phyloP scores from a whole-genome alignment of 2,888 invertebrate species.

The Temnothorax rugatulus region DNA sequence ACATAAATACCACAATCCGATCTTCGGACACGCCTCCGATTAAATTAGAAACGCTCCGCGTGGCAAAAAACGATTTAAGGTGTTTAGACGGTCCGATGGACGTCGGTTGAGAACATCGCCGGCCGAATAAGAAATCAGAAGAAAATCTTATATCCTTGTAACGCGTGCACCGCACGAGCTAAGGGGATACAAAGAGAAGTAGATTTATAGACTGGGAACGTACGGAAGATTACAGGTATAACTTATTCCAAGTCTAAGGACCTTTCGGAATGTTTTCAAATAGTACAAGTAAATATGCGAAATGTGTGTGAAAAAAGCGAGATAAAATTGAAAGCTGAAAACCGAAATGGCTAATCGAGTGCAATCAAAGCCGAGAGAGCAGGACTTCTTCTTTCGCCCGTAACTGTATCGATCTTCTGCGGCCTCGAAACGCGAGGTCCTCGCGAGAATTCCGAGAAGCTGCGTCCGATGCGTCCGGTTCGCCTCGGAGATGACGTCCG shows the following conservation, averaged over 20 bases:
- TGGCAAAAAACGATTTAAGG: conserved; percentile 72
- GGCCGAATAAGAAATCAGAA: conserved; percentile 19
- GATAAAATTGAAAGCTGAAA: background rate
- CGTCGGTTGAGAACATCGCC: conserved; percentile 59
- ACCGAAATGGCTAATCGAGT: background rate
- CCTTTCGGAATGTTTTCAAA: background rate
- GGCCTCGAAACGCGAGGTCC: conserved; percentile 34
- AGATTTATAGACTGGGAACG: conserved; percentile 21
- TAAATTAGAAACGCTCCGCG: conserved; percentile 74
- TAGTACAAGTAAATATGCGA: background rate
- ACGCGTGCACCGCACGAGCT: conserved; percentile 19
- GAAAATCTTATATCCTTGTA: conserved; percentile 25
- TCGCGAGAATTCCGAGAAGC: conserved; percentile 71
- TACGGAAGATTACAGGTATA: background rate
- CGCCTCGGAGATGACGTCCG: conserved; percentile 67
- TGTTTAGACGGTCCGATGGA: conserved; percentile 69
- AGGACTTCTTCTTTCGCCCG: conserved; percentile 5
- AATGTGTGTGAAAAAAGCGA: background rate
- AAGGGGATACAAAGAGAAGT: conserved; percentile 12
- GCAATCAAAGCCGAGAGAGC: conserved; percentile 16
- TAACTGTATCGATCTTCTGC: conserved; percentile 49
- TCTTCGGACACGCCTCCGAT: conserved; percentile 76
- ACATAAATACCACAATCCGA: conserved; percentile 76
- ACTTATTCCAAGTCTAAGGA: background rate
- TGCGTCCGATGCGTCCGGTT: conserved; percentile 64